A percentile compares a stretch with the other conserved stretches of the same genome.
These are phyloP conservation scores for Chromis chromis DNA, from an alignment of 2,797 vertebrate genomes.

Conservation along the genomic window DNA sequence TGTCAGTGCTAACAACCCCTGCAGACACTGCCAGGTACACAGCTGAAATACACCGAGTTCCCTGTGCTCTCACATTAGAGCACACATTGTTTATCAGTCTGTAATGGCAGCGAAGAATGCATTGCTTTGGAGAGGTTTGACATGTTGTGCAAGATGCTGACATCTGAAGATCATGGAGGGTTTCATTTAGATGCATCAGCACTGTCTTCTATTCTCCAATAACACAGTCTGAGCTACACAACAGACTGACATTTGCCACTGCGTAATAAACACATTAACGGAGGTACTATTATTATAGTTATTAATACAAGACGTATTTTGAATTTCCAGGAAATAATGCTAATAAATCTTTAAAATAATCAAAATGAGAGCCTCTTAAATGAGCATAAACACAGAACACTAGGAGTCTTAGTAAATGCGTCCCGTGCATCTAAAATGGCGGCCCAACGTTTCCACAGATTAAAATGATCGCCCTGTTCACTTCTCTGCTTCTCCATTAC, in stretches of 20 bases:
- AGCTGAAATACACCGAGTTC: slow-evolving; percentile 60
- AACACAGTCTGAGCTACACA: not conserved
- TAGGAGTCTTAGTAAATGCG: not conserved
- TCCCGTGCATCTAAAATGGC: slow-evolving; percentile 41
- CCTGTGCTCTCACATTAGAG: slow-evolving; percentile 62
- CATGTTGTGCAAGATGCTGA: slow-evolving; percentile 15
- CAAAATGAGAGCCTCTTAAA: slow-evolving; percentile 7
- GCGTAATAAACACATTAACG: not conserved
- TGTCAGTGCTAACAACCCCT: slow-evolving; percentile 78
- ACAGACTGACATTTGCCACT: not conserved
- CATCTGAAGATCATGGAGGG: slow-evolving; percentile 13
- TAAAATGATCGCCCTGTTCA: not conserved
- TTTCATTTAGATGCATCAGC: not conserved
- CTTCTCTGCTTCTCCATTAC: slow-evolving; percentile 17
- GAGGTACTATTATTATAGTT: too few relatives aligned
- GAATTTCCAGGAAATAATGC: too few relatives aligned
- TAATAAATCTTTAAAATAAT: not conserved
- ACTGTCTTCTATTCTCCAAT: slow-evolving; percentile 4
- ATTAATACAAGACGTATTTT: too few relatives aligned
- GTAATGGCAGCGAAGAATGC: slow-evolving; percentile 41
- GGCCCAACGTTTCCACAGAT: slow-evolving; percentile 19
- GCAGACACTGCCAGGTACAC: slow-evolving; percentile 77
- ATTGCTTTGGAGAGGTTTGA: slow-evolving; percentile 28
- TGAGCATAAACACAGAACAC: not conserved
- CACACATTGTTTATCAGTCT: slow-evolving; percentile 66